These are phyloP conservation scores for Eriocheir sinensis DNA, from an alignment of 1,140 invertebrate genomes.

Conservation along the genomic window DNA sequence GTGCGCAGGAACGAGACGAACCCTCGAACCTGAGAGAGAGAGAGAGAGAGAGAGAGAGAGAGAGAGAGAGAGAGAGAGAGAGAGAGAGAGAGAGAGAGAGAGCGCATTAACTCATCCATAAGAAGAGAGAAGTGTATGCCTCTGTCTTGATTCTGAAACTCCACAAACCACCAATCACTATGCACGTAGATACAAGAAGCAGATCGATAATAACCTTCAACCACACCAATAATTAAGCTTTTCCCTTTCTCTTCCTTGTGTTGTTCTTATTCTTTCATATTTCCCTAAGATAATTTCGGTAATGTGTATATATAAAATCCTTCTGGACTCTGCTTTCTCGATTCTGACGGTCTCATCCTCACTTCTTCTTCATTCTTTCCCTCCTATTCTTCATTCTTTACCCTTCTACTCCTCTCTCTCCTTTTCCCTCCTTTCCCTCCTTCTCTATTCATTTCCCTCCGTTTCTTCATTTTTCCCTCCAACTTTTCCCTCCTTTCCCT, in stretches of 20 bases:
- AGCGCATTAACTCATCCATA: no score
- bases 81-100: constrained; percentile 50
- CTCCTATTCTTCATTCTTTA: neutral
- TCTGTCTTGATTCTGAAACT: no score
- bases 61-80: constrained; percentile 30
- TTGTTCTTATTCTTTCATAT: neutral
- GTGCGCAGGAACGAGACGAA: neutral
- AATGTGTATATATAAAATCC: no score
- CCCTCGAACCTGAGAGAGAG: neutral
- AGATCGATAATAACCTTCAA: no score
- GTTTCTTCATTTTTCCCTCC: neutral
- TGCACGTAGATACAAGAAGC: no score
- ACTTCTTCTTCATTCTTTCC: neutral
- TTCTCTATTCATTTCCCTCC: neutral
- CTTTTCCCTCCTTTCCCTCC: neutral
- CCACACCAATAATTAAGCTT: no score
- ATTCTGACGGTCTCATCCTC: no score
- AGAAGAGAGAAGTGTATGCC: no score
- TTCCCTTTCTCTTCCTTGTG: neutral
- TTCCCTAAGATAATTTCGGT: no score
- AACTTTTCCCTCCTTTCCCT: neutral
- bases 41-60: constrained; percentile 27
- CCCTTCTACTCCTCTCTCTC: neutral
- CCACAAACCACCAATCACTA: no score
- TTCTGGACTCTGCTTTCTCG: no score